These are phyloP conservation scores for Aphyosemion australe DNA, from an alignment of 2,113 vertebrate species.

Conservation along the genomic window DNA sequence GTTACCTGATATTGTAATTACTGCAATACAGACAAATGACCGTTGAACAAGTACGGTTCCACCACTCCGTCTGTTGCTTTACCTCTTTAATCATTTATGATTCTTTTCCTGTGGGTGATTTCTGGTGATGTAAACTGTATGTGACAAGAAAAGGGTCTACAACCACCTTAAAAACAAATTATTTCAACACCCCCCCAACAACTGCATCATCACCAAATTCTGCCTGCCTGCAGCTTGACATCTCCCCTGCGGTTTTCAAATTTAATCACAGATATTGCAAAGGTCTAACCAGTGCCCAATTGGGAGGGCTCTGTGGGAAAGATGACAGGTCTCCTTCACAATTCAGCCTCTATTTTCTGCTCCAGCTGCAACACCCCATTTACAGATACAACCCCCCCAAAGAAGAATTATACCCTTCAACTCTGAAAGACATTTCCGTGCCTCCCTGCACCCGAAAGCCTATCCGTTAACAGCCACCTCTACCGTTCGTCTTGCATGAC, in stretches of 20 bases:
- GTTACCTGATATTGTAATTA: too few species aligned
- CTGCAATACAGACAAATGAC: too few species aligned
- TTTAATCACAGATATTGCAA: slow-evolving; percentile 63
- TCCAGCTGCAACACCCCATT: not conserved
- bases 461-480: slow-evolving; percentile 36
- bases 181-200: slow-evolving; percentile 34
- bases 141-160: slow-evolving; percentile 38
- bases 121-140: slow-evolving; percentile 25
- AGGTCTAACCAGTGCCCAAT: slow-evolving; percentile 25
- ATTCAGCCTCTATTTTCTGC: slow-evolving; percentile 8
- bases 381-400: slow-evolving; percentile 2
- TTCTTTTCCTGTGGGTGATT: slow-evolving; percentile 3
- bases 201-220: slow-evolving; percentile 35
- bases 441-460: slow-evolving; percentile 9
- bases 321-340: slow-evolving; percentile 32
- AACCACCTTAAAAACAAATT: slow-evolving; percentile 31
- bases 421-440: not conserved
- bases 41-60: too few species aligned
- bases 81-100: too few species aligned
- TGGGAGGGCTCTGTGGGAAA: slow-evolving; percentile 25
- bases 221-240: slow-evolving; percentile 10
- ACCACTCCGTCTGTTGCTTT: too few species aligned
- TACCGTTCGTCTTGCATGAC: slow-evolving; percentile 68
- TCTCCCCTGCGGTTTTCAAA: slow-evolving; percentile 46
- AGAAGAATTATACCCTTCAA: slow-evolving; percentile 1